phyloP scores from a whole-genome alignment of 2,888 invertebrate genomes.

The Venustoraphidia nigricollis region DNA sequence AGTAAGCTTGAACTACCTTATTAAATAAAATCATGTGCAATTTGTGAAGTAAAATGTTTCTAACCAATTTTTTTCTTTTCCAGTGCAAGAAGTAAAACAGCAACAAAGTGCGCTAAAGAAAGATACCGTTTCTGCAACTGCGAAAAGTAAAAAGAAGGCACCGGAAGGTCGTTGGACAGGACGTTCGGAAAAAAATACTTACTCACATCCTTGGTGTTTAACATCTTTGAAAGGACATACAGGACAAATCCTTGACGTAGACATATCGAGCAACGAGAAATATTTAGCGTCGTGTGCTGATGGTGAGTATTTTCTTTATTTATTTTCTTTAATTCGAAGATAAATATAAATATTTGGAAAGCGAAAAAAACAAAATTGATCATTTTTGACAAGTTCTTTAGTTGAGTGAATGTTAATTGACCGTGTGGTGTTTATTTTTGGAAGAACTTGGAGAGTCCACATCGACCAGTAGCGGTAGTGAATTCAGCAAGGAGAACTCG shows the following conservation, averaged over 20 bases:
- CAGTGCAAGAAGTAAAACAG: slow-evolving; percentile 21
- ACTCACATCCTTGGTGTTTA: slow-evolving; percentile 64
- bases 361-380: too few relatives aligned
- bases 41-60: too few relatives aligned
- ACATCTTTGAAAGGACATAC: slow-evolving; percentile 73
- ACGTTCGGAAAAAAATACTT: slow-evolving; percentile 34
- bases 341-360: too few relatives aligned
- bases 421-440: slow-evolving; percentile 10
- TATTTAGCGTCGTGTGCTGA: slow-evolving; percentile 70
- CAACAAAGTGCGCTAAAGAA: slow-evolving; percentile 18
- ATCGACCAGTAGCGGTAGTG: slow-evolving; percentile 20
- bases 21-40: too few relatives aligned
- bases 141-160: slow-evolving; percentile 29
- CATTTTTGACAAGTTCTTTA: too few relatives aligned
- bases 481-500: slow-evolving; percentile 20
- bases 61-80: background rate
- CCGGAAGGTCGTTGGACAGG: slow-evolving; percentile 25
- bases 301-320: slow-evolving; percentile 34
- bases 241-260: slow-evolving; percentile 55
- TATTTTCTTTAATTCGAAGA: background rate
- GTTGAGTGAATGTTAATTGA: background rate
- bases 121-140: background rate
- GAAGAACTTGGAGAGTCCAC: slow-evolving; percentile 14
- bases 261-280: slow-evolving; percentile 74
- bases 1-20: too few relatives aligned